Evolutionary conservation across 2,888 invertebrate genomes (phyloP).

Genomic region (Tanypteryx hageni): DNA sequence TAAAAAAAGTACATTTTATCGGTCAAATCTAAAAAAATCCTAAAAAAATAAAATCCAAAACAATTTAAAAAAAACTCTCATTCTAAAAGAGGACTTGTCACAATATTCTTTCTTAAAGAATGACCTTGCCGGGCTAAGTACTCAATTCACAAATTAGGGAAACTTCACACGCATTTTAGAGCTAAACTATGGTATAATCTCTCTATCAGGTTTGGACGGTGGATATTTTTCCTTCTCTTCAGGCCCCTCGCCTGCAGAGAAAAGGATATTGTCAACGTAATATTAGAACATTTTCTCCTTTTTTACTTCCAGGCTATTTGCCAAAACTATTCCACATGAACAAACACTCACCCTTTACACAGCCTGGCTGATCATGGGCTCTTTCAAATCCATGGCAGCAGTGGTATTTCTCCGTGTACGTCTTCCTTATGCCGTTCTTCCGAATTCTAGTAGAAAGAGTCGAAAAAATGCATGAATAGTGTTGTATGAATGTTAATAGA

Average conservation of each 20-base stretch:
- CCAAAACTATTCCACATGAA: neutral
- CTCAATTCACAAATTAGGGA: neutral
- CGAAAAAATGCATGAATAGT: neutral
- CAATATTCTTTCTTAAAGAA: neutral
- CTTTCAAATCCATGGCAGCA: constrained; percentile 82
- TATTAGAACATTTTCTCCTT: neutral
- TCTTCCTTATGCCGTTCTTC: constrained; percentile 80
- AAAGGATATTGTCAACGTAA: neutral
- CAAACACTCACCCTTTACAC: constrained; percentile 73
- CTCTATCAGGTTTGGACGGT: neutral
- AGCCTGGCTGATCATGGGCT: constrained; percentile 72
- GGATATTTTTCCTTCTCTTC: neutral
- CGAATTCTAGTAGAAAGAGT: constrained; percentile 75
- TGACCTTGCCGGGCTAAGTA: neutral
- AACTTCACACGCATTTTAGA: neutral
- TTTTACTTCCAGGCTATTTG: neutral
- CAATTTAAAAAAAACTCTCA: neutral
- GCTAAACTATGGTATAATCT: neutral
- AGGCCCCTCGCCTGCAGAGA: neutral
- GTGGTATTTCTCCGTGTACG: constrained; percentile 80
- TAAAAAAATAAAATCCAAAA: neutral
- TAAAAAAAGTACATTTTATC: too few species aligned
- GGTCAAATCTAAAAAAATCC: too few species aligned
- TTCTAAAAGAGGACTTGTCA: neutral
- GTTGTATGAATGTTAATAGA: too few species aligned